Conservation (phyloP, 1,140 invertebrate genomes). For the Danaus melanippus region DNA sequence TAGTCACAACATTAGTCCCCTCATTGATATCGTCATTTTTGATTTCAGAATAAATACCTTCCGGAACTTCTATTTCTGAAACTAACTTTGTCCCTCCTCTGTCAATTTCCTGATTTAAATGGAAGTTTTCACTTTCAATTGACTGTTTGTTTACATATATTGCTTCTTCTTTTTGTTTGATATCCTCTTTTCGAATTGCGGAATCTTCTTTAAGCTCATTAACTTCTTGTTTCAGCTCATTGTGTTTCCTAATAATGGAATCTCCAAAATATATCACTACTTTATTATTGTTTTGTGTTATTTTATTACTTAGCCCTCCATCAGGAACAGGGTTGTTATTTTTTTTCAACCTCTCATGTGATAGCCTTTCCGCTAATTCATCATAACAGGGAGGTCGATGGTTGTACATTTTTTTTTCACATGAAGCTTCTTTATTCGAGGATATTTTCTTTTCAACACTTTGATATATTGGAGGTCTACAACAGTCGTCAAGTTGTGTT, state of each 20-base stretch:
- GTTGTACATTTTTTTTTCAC: slow-evolving; percentile 58
- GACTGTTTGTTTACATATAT: slow-evolving; percentile 62
- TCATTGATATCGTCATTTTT: slow-evolving; percentile 35
- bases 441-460: slow-evolving; percentile 62
- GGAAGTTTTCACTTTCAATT: slow-evolving; percentile 51
- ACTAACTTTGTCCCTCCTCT: slow-evolving; percentile 56
- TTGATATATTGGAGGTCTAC: slow-evolving; percentile 53
- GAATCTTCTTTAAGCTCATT: slow-evolving; percentile 32
- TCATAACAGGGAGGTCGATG: slow-evolving; percentile 66
- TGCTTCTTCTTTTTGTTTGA: slow-evolving; percentile 50
- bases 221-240: slow-evolving; percentile 54
- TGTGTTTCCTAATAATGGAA: slow-evolving; percentile 72
- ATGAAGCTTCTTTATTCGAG: slow-evolving; percentile 42
- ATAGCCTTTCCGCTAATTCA: slow-evolving; percentile 56
- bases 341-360: slow-evolving; percentile 55
- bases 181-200: not conserved
- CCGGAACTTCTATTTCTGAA: slow-evolving; percentile 59
- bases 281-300: slow-evolving; percentile 74
- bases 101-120: slow-evolving; percentile 45
- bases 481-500: slow-evolving; percentile 49
- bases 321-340: slow-evolving; percentile 30
- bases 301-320: slow-evolving; percentile 53
- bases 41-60: slow-evolving; percentile 66
- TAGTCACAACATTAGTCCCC: slow-evolving; percentile 35
- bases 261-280: slow-evolving; percentile 81